phyloP scores from a whole-genome alignment of 2,888 invertebrate species.

The Monochamus alternatus region DNA sequence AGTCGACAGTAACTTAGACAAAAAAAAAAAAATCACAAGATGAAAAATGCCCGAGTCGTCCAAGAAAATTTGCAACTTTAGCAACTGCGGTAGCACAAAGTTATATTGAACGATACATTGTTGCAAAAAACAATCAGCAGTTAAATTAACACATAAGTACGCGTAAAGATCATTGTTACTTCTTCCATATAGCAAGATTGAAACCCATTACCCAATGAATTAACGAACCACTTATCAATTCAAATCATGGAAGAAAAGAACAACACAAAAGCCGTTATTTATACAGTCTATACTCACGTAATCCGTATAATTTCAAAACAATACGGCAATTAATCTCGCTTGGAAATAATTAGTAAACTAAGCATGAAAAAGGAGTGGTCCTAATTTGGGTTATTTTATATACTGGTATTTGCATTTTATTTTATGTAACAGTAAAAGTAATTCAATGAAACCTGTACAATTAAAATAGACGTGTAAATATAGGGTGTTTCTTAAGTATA shows the following conservation, averaged over 20 bases:
- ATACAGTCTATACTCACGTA: constrained; percentile 12
- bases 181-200: constrained; percentile 10
- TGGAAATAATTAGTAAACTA: constrained; percentile 12
- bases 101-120: not conserved
- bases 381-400: not conserved
- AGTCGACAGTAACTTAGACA: too few relatives aligned
- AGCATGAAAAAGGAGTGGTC: not conserved
- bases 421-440: constrained; percentile 2
- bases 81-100: too few relatives aligned
- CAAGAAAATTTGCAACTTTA: too few relatives aligned
- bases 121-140: not conserved
- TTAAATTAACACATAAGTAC: not conserved
- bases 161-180: constrained; percentile 20
- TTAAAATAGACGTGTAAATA: not conserved
- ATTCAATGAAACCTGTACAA: not conserved
- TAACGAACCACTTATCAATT: constrained; percentile 18
- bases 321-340: constrained; percentile 13
- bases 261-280: constrained; percentile 8
- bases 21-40: too few relatives aligned
- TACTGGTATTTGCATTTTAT: not conserved
- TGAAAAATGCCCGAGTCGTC: too few relatives aligned
- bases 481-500: too few relatives aligned
- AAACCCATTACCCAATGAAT: constrained; percentile 23
- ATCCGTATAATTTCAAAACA: constrained; percentile 24
- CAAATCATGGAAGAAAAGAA: constrained; percentile 12